Evolutionary conservation across 2,797 vertebrate genomes (phyloP).

Genomic region (Cynopterus sphinx): DNA sequence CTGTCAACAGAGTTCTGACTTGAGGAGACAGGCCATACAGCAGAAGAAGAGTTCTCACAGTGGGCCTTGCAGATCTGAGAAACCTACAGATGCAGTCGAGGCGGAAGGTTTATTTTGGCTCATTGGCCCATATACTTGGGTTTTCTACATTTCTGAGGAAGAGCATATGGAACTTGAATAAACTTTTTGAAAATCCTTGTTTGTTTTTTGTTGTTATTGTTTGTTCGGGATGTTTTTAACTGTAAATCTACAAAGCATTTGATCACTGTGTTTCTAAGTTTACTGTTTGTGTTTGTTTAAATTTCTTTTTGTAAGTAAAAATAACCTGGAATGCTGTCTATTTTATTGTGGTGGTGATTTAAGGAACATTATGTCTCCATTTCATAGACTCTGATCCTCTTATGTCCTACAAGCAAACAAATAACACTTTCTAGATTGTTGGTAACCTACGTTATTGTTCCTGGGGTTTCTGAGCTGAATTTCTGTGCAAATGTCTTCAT

Average conservation of each 20-base stretch:
- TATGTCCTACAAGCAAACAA: conserved; percentile 23
- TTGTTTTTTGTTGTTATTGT: background rate
- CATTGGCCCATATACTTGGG: background rate
- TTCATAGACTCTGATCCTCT: conserved; percentile 41
- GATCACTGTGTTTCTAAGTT: conserved; percentile 36
- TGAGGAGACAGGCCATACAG: background rate
- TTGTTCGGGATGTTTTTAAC: background rate
- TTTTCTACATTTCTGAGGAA: background rate
- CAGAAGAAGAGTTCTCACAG: background rate
- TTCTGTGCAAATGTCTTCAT: conserved; percentile 22
- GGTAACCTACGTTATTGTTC: background rate
- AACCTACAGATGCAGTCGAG: background rate
- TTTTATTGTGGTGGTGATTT: conserved; percentile 31
- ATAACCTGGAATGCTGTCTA: conserved; percentile 5
- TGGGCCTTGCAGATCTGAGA: background rate
- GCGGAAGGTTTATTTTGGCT: background rate
- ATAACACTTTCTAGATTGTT: background rate
- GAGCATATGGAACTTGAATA: background rate
- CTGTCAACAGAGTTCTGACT: background rate
- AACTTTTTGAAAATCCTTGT: background rate
- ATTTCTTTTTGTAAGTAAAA: conserved; percentile 47
- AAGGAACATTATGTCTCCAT: conserved; percentile 35
- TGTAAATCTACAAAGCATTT: conserved; percentile 22
- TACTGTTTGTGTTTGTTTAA: conserved; percentile 13
- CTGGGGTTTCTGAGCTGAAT: background rate